Conservation (phyloP, 2,888 invertebrate genomes). For the Oscheius onirici region DNA sequence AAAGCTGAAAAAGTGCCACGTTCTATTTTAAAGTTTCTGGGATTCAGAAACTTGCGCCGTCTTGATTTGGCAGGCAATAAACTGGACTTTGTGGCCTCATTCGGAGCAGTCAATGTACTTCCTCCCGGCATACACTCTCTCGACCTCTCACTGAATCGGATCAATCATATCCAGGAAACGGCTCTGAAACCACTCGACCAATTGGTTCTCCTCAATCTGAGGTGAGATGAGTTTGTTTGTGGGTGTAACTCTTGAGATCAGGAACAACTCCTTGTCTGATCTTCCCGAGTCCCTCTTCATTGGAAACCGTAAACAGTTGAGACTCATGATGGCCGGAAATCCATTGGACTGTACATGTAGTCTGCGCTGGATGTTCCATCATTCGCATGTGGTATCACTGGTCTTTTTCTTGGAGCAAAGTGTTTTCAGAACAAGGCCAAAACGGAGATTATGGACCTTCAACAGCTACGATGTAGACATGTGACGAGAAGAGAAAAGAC, state of each 20-base stretch:
- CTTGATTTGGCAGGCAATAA: conserved; percentile 55
- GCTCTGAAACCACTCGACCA: conserved; percentile 39
- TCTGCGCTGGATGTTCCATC: conserved; percentile 44
- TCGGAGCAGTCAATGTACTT: conserved; percentile 49
- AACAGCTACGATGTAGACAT: conserved; percentile 38
- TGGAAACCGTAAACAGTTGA: conserved; percentile 35
- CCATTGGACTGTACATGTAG: conserved; percentile 45
- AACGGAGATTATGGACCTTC: conserved; percentile 38
- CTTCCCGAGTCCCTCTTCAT: conserved; percentile 38
- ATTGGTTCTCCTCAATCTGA: conserved; percentile 48
- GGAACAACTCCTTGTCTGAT: conserved; percentile 53
- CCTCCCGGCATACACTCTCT: conserved; percentile 43
- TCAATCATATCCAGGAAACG: conserved; percentile 47
- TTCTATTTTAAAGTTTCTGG: not conserved
- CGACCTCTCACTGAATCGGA: conserved; percentile 52
- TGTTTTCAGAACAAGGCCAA: not conserved
- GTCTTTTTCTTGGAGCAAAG: not conserved
- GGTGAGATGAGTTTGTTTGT: too few relatives aligned
- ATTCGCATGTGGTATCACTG: conserved; percentile 31
- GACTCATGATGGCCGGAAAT: conserved; percentile 44
- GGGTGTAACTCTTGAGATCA: too few relatives aligned
- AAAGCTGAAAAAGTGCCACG: not conserved
- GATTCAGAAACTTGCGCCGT: conserved; percentile 45
- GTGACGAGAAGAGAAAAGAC: conserved; percentile 39
- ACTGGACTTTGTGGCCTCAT: conserved; percentile 47